Evolutionary conservation across 2,888 invertebrate species (phyloP).

Genomic region (Eledona agricola): DNA sequence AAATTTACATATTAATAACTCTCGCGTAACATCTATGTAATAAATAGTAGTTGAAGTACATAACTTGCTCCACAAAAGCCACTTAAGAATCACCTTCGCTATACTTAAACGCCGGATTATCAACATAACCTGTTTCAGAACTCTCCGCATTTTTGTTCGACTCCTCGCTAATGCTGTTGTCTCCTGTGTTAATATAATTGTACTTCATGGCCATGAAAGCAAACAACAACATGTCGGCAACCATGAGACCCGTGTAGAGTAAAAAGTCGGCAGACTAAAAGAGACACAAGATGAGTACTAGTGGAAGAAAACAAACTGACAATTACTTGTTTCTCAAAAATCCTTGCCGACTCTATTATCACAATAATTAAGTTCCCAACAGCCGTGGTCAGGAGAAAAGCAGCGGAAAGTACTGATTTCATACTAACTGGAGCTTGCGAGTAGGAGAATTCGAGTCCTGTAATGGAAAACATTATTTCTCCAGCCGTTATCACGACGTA

Average conservation of each 20-base stretch:
- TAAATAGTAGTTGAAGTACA: constrained; percentile 22
- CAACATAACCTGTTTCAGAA: constrained; percentile 34
- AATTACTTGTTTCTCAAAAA: constrained; percentile 79
- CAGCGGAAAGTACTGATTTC: constrained; percentile 93
- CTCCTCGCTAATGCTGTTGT: constrained; percentile 41
- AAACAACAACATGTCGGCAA: constrained; percentile 83
- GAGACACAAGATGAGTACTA: constrained; percentile 24
- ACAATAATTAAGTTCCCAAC: constrained; percentile 94
- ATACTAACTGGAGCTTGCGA: constrained; percentile 91
- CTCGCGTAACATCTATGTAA: too few relatives aligned
- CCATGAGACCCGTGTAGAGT: constrained; percentile 87
- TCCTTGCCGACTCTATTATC: constrained; percentile 80
- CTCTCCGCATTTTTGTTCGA: constrained; percentile 1
- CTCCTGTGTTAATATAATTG: constrained; percentile 69
- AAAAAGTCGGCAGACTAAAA: constrained; percentile 87
- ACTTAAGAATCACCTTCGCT: constrained; percentile 11
- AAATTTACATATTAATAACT: constrained; percentile 6
- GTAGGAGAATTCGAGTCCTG: constrained; percentile 95
- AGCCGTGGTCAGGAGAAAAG: constrained; percentile 92
- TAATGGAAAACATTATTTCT: constrained; percentile 96
- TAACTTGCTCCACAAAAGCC: constrained; percentile 23
- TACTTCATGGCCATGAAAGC: constrained; percentile 82
- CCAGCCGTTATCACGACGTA: constrained; percentile 92
- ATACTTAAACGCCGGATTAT: constrained; percentile 35
- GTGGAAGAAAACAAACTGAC: not conserved